Evolutionary conservation across 2,113 vertebrate species (phyloP).

Genomic region (Cyanocitta stelleri): DNA sequence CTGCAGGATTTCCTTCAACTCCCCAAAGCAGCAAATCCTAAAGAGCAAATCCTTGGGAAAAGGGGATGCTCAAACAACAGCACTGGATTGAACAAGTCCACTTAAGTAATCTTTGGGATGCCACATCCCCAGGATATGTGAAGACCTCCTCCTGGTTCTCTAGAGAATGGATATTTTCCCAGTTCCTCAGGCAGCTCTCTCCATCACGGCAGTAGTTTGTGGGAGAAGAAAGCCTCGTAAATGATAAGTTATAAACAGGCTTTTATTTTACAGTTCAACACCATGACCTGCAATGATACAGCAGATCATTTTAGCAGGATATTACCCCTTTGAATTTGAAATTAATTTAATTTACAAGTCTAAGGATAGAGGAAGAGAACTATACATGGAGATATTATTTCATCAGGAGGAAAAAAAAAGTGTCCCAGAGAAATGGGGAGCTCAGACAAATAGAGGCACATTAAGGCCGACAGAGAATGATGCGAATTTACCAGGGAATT

Average conservation of each 20-base stretch:
- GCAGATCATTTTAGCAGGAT: constrained; percentile 4
- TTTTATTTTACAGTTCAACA: constrained; percentile 15
- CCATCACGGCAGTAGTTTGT: neutral
- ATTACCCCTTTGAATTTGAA: constrained; percentile 40
- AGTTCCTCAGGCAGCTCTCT: neutral
- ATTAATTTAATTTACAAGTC: constrained; percentile 50
- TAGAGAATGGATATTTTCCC: neutral
- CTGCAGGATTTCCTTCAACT: neutral
- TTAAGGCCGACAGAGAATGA: constrained; percentile 41
- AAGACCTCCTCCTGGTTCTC: neutral
- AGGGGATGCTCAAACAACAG: neutral
- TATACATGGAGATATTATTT: neutral
- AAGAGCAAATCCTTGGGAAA: neutral
- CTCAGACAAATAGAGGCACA: constrained; percentile 44
- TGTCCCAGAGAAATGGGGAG: constrained; percentile 14
- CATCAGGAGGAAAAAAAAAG: neutral
- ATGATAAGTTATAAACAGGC: neutral
- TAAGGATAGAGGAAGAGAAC: neutral
- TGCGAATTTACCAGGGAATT: constrained; percentile 52
- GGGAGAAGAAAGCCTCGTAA: neutral
- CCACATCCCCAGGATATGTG: neutral
- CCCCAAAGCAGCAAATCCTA: neutral
- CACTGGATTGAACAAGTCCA: neutral
- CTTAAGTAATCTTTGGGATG: neutral
- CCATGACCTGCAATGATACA: constrained; percentile 24